A percentile compares a stretch with the other conserved stretches of the same genome.
phyloP scores from a whole-genome alignment of 1,140 invertebrate species.

The Phymastichus coffea region DNA sequence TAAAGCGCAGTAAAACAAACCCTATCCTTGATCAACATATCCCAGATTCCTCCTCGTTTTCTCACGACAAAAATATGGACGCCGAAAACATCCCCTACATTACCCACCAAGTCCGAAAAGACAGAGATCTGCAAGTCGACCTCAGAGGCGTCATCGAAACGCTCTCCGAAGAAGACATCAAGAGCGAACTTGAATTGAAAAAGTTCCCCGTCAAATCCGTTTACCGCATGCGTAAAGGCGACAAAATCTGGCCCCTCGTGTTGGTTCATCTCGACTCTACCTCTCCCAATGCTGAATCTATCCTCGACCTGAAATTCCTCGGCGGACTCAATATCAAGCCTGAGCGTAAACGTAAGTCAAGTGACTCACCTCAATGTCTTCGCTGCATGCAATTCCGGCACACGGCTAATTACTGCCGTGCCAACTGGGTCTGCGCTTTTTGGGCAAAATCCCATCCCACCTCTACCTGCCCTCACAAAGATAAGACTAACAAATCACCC shows the following conservation, averaged over 20 bases:
- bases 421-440: not conserved
- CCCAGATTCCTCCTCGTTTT: too few relatives aligned
- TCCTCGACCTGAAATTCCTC: not conserved
- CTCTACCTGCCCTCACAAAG: not conserved
- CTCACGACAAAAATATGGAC: not conserved
- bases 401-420: too few relatives aligned
- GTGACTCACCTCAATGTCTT: slow-evolving; percentile 5
- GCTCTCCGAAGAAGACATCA: not conserved
- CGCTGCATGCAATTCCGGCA: not conserved
- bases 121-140: not conserved
- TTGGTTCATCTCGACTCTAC: not conserved
- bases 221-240: not conserved
- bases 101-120: not conserved
- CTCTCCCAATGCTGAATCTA: not conserved
- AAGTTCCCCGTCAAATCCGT: not conserved
- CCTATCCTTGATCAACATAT: too few relatives aligned
- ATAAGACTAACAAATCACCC: not conserved
- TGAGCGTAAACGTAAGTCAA: slow-evolving; percentile 9
- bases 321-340: not conserved
- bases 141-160: not conserved
- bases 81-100: not conserved
- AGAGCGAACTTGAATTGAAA: not conserved
- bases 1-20: too few relatives aligned
- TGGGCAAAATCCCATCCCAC: slow-evolving; percentile 7
- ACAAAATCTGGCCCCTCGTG: not conserved